Base-by-base conservation (phyloP, 2,888 invertebrate species). In the Labia minor region DNA sequence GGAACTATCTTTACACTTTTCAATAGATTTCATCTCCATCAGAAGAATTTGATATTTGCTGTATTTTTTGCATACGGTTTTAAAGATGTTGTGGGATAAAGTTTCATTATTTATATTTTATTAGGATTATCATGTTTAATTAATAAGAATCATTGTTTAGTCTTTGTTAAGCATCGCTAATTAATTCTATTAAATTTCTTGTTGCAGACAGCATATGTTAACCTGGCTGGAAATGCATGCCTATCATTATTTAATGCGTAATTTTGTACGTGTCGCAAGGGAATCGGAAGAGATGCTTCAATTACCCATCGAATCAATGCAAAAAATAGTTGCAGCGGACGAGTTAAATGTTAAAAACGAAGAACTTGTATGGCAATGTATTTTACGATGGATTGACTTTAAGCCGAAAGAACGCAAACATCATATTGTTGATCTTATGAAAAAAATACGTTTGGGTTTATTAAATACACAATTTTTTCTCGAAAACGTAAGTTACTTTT, bases 381-480 rank as follows among this genome's bases (percentile, higher is more conserved):
- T 92, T 19, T 77, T 94, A 66, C 85, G 89, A 63, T 95, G 95
- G 95, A 91, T 95, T 67, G 87, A 92, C 73, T 82, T 86, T 72
- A 87, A 90, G 72, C 85, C 89, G 0, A 85, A 86, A 19, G 79
- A 79, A 18, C 84, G 95, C 63, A 88, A 87, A 78, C 81, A 81
- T 67, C 82, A 90, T 75, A 88, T 94, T 21, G 88, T 90, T 1
- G 83, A 86, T 66, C 78, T 93, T 19, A 88, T 92, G 86, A 85
- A 85, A 69, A 89, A 88, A 72, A 89, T 92, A 71, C 83, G 92
- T 19, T 82, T 93, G 8, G 88, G 92, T 88, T 80, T 95, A 26
- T 81, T 95, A 73, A 91, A 93, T 71, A 92, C 93, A 1, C 83
- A 92, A 81, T 95, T 89, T 77, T 95, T 95, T 77, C 82, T 94